phyloP scores from a whole-genome alignment of 2,797 vertebrate genomes.

The Oceanodroma leucorhoa region DNA sequence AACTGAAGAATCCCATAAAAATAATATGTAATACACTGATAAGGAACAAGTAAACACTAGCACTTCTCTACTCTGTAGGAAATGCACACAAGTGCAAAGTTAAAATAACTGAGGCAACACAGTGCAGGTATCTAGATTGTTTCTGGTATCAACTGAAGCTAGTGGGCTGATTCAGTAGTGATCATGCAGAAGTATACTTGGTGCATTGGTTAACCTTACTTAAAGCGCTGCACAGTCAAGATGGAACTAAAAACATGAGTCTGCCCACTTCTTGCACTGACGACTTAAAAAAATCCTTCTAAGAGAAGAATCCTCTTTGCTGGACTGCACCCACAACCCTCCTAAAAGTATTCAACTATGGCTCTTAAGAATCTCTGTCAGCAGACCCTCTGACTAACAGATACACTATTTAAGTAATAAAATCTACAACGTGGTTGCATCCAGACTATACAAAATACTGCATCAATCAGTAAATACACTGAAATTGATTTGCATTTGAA shows the following conservation, averaged over 20 bases:
- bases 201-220: constrained; percentile 65
- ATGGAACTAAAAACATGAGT: constrained; percentile 72
- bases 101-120: constrained; percentile 70
- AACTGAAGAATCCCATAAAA: background rate
- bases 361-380: constrained; percentile 70
- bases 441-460: constrained; percentile 86
- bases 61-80: background rate
- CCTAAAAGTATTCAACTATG: constrained; percentile 69
- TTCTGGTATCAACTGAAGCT: constrained; percentile 75
- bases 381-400: constrained; percentile 69
- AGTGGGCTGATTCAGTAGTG: constrained; percentile 66
- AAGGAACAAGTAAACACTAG: background rate
- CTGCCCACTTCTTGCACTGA: constrained; percentile 72
- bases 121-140: constrained; percentile 69
- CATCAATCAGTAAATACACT: constrained; percentile 58
- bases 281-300: constrained; percentile 65
- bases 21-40: background rate
- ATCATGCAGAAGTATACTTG: constrained; percentile 68
- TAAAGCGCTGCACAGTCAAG: constrained; percentile 61
- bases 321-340: constrained; percentile 72
- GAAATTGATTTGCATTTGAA: constrained; percentile 30
- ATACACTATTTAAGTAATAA: constrained; percentile 72
- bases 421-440: constrained; percentile 81
- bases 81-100: constrained; percentile 32
- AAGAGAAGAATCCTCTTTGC: constrained; percentile 76